Evolutionary conservation across 2,113 vertebrate genomes (phyloP), one percentile per base, ranked within the genome.

Genomic region (Marmota monax): DNA sequence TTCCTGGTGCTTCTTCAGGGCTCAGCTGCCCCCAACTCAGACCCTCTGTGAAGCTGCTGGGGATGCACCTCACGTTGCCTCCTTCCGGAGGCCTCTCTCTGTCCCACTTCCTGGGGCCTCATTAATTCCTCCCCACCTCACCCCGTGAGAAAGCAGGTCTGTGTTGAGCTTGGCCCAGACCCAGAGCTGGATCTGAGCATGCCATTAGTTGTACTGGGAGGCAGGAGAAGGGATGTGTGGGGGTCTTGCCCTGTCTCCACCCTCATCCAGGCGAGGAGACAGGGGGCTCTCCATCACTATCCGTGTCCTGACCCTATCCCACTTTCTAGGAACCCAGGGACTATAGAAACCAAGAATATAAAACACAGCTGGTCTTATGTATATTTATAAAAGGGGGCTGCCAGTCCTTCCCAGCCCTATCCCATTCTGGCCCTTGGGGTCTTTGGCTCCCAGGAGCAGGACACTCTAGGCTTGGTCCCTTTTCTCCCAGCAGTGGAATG

Each of bases 61-160:
- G 53, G 92, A 98, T 98, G 98, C 98, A 16, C 89, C 97, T 97
- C 98, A 98, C 98, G 98, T 98, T 94, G 92, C 88, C 93, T 92
- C 97, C 97, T 97, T 97, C 96, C 92, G 90, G 90, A 97, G 94
- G 96, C 97, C 96, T 95, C 96, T 90, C 90, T 98, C 95, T 97
- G 97, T 95, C 94, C 97, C 88, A 97, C 45, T 98, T 98, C 97
- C 97, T 96, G 90, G 94, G 58, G 97, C 97, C 97, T 97, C 97
- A 98, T 98, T 97, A 97, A 97, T 97, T 97, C 97, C 48, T 98
- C 96, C 97, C 97, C 96, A 97, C 97, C 97, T 97, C 97, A 87
- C 95, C 95, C 92, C 93, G 79, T 97, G 96, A 98, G 97, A 98
- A 98, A 98, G 97, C 97, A 98, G 97, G 97, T 98, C 97, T 98